Evolutionary conservation across 2,113 vertebrate species (phyloP).

Genomic region (Cyanistes caeruleus): DNA sequence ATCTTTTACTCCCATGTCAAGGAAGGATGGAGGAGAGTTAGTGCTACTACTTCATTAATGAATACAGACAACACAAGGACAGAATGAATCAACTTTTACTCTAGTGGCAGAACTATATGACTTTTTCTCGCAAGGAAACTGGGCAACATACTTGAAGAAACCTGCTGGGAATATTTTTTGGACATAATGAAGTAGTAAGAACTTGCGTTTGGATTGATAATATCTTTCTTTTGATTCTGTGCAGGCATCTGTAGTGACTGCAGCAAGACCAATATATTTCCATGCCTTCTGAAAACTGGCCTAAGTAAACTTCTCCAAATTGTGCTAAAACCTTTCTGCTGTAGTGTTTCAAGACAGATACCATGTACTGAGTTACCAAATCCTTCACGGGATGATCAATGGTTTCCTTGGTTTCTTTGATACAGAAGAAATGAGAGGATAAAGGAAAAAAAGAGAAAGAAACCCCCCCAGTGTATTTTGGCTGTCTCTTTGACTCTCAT

Average conservation of each 20-base stretch:
- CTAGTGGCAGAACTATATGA: background rate
- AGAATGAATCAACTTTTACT: background rate
- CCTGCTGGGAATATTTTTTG: fast-evolving
- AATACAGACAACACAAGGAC: background rate
- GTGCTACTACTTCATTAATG: background rate
- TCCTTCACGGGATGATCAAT: background rate
- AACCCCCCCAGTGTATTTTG: fast-evolving
- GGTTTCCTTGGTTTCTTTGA: background rate
- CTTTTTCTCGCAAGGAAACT: background rate
- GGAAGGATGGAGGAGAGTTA: background rate
- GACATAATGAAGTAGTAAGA: background rate
- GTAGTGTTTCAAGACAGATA: background rate
- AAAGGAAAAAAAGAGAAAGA: background rate
- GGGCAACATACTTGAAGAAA: background rate
- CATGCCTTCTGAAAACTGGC: background rate
- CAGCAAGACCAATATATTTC: background rate
- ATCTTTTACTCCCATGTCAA: background rate
- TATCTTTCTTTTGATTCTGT: background rate
- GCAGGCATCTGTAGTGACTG: background rate
- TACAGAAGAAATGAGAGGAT: background rate
- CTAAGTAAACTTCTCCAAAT: background rate
- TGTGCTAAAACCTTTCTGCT: background rate
- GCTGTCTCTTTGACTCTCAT: background rate
- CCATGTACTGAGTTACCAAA: background rate
- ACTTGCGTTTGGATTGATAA: background rate